phyloP scores from a whole-genome alignment of 2,797 vertebrate species.

The Scarus forsteni region DNA sequence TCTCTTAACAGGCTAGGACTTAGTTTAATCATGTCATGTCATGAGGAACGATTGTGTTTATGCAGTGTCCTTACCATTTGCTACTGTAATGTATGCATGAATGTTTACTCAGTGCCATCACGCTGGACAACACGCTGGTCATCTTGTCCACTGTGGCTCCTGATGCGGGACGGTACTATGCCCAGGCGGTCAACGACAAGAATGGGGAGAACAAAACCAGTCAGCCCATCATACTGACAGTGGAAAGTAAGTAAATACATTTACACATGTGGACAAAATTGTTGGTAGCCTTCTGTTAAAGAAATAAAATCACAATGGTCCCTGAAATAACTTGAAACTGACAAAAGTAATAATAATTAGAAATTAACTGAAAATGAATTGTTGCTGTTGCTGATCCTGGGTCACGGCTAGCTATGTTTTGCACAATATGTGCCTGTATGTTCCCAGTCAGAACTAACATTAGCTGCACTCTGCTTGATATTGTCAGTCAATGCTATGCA shows the following conservation, averaged over 20 bases:
- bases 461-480: too few relatives aligned
- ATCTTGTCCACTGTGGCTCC: slow-evolving; percentile 96
- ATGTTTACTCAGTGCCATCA: slow-evolving; percentile 89
- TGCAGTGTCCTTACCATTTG: neutral
- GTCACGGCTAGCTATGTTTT: too few relatives aligned
- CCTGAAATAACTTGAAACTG: too few relatives aligned
- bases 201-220: slow-evolving; percentile 99
- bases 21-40: neutral
- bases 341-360: too few relatives aligned
- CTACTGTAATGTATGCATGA: slow-evolving; percentile 10
- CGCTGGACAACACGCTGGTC: slow-evolving; percentile 95
- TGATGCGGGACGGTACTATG: slow-evolving; percentile 94
- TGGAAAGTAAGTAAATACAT: slow-evolving; percentile 90
- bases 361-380: too few relatives aligned
- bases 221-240: slow-evolving; percentile 91
- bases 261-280: slow-evolving; percentile 13
- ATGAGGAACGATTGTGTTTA: slow-evolving; percentile 2
- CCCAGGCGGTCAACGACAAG: slow-evolving; percentile 98
- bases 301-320: too few relatives aligned
- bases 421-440: too few relatives aligned
- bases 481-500: too few relatives aligned
- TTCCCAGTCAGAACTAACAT: too few relatives aligned
- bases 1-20: slow-evolving; percentile 7
- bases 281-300: too few relatives aligned
- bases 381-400: too few relatives aligned